Evolutionary conservation across 2,113 vertebrate species (phyloP).

Genomic region (Callipepla squamata): DNA sequence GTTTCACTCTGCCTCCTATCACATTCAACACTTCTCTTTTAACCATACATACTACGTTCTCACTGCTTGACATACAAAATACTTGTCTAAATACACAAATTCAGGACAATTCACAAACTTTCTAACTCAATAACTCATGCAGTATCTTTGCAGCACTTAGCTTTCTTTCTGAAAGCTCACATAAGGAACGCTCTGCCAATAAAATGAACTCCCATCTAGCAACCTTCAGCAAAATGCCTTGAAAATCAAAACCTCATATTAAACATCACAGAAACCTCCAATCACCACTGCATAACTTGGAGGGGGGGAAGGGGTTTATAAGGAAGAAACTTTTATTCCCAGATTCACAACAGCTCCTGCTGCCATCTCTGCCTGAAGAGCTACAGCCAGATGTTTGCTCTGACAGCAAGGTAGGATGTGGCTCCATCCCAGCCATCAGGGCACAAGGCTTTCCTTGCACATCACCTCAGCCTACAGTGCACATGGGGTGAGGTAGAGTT

Average conservation of each 20-base stretch:
- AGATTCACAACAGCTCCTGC: neutral
- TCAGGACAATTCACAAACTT: neutral
- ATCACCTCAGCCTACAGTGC: neutral
- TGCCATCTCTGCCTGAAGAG: neutral
- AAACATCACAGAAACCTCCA: neutral
- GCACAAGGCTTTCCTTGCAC: neutral
- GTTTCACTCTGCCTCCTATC: neutral
- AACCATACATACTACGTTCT: neutral
- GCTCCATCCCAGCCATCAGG: accelerated
- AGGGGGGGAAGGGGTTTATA: neutral
- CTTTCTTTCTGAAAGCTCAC: neutral
- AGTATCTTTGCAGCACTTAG: neutral
- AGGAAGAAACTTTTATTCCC: neutral
- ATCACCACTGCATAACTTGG: accelerated
- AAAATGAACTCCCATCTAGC: neutral
- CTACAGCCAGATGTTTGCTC: neutral
- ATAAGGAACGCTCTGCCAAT: neutral
- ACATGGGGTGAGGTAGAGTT: neutral
- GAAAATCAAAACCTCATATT: neutral
- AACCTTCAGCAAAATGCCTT: neutral
- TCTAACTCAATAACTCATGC: neutral
- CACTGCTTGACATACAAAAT: neutral
- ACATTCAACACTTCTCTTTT: neutral
- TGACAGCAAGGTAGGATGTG: neutral
- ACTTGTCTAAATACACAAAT: neutral